Conservation (phyloP, 1,140 invertebrate species). For the Hirudo medicinalis region DNA sequence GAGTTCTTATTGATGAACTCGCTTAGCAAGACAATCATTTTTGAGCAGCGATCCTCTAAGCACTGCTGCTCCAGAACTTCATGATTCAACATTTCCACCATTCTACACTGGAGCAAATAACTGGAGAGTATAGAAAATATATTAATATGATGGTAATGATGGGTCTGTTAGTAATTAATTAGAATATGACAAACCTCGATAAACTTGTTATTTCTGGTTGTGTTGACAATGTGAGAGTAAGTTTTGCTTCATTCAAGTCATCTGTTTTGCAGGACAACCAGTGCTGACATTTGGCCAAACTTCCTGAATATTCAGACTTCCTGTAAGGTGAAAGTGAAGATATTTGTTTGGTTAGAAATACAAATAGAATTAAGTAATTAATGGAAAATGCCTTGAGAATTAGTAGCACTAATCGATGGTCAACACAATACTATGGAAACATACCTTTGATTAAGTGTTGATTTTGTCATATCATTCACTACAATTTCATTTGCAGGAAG, state of each 20-base stretch:
- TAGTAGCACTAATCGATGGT: not conserved
- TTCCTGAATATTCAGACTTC: slow-evolving; percentile 2
- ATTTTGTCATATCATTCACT: not conserved
- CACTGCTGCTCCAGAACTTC: slow-evolving; percentile 3
- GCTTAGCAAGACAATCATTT: not conserved
- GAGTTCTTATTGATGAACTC: not conserved
- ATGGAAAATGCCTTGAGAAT: too few species aligned
- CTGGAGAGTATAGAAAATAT: not conserved
- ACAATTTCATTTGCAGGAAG: slow-evolving; percentile 3
- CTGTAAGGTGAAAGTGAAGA: not conserved
- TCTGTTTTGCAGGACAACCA: slow-evolving; percentile 1
- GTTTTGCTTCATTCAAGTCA: not conserved
- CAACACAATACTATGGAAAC: not conserved
- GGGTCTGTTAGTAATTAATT: too few species aligned
- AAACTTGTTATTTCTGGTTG: too few species aligned
- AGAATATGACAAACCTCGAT: too few species aligned
- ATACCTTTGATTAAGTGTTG: slow-evolving; percentile 1
- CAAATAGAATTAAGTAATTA: too few species aligned
- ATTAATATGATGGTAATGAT: too few species aligned
- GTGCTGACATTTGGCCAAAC: slow-evolving; percentile 2
- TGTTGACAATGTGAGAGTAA: not conserved
- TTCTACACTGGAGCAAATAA: not conserved
- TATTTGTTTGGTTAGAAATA: too few species aligned
- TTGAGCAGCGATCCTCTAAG: slow-evolving; percentile 1
- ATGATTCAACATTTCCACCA: not conserved